Conservation (phyloP, 2,797 vertebrate species). For the Harpagifer antarcticus region DNA sequence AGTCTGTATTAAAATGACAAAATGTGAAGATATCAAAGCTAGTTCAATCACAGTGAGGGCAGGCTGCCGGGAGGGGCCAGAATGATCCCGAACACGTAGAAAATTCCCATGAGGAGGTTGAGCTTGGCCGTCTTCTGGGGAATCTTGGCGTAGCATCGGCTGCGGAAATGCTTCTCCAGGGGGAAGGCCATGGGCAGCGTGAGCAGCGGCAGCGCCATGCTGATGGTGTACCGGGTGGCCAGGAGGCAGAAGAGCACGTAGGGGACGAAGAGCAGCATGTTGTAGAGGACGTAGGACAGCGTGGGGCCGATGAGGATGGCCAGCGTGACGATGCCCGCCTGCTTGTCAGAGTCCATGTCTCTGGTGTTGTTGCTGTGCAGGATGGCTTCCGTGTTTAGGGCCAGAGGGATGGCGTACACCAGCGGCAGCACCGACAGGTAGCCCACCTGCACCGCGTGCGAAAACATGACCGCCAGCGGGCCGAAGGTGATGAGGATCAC, state of each 20-base stretch:
- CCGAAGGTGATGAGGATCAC: conserved; percentile 99
- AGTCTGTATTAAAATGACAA: conserved; percentile 69
- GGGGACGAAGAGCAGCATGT: conserved; percentile 92
- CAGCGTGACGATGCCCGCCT: conserved; percentile 96
- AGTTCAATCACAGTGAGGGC: conserved; percentile 85
- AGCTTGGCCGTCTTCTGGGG: conserved; percentile 97
- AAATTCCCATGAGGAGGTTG: conserved; percentile 95
- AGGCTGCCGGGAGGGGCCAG: conserved; percentile 91
- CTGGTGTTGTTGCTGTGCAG: conserved; percentile 99
- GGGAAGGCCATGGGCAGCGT: conserved; percentile 98
- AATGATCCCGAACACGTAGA: conserved; percentile 95
- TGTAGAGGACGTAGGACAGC: conserved; percentile 94
- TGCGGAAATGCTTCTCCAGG: conserved; percentile 94
- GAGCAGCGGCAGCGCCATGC: conserved; percentile 95
- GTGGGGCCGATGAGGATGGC: conserved; percentile 96
- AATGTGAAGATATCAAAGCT: conserved; percentile 29
- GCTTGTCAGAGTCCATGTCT: conserved; percentile 96
- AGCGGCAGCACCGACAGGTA: conserved; percentile 93
- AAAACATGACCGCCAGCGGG: conserved; percentile 97
- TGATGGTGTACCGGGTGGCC: conserved; percentile 94
- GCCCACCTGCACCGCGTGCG: conserved; percentile 96
- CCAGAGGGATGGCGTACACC: conserved; percentile 94
- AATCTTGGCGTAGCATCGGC: conserved; percentile 91
- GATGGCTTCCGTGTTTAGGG: conserved; percentile 97
- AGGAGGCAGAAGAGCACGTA: conserved; percentile 95